Evolutionary conservation across 2,888 invertebrate species (phyloP).

Genomic region (Rosalia funebris): DNA sequence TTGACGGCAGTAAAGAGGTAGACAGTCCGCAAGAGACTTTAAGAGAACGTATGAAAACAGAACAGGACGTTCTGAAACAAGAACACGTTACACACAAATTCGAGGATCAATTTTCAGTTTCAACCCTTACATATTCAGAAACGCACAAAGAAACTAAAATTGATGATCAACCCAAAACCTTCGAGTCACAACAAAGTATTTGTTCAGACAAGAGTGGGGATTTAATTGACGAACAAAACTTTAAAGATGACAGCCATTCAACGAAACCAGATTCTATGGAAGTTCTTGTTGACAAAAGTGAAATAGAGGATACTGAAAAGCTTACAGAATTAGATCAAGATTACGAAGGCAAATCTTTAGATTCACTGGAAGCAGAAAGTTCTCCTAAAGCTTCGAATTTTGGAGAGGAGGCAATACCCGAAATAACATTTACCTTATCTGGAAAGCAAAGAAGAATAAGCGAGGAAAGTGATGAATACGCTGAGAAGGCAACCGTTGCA

Average conservation of each 20-base stretch:
- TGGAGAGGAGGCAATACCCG: conserved; percentile 57
- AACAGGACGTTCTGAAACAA: conserved; percentile 39
- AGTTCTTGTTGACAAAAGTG: conserved; percentile 67
- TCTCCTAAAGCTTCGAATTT: conserved; percentile 47
- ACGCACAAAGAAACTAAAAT: conserved; percentile 54
- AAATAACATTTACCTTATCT: conserved; percentile 62
- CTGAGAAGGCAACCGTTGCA: conserved; percentile 36
- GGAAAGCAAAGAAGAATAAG: conserved; percentile 62
- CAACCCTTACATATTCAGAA: conserved; percentile 41
- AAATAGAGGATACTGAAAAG: conserved; percentile 66
- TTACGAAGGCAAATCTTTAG: conserved; percentile 59
- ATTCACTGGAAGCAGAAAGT: conserved; percentile 52
- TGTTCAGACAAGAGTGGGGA: conserved; percentile 51
- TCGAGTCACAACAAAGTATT: conserved; percentile 57
- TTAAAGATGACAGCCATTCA: conserved; percentile 50
- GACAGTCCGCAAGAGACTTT: background rate
- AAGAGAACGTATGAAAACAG: too few species aligned
- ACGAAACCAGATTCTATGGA: conserved; percentile 65
- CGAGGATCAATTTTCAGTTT: conserved; percentile 46
- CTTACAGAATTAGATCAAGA: conserved; percentile 63
- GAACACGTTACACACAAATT: conserved; percentile 40
- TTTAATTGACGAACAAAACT: conserved; percentile 41
- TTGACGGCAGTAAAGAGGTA: background rate
- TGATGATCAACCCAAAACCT: conserved; percentile 49
- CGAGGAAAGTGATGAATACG: conserved; percentile 61